Percentiles rank a stretch among this genome's conserved stretches.
These are phyloP conservation scores for Scolopax bukidnonensis DNA, from an alignment of 2,797 vertebrate genomes.

Conservation along the genomic window DNA sequence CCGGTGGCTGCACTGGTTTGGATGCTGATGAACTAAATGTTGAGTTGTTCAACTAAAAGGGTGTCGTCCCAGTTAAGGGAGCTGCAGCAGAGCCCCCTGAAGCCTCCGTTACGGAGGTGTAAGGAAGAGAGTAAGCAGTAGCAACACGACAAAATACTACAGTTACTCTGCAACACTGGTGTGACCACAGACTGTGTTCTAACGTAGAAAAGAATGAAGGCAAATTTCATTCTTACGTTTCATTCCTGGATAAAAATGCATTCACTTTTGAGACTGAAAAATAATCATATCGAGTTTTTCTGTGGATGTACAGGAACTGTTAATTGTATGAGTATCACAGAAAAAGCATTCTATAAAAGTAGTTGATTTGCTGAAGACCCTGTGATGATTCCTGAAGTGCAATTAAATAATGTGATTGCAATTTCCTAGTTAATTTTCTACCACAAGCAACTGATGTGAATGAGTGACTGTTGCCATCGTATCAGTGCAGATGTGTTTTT, in stretches of 20 bases:
- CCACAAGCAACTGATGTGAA: background rate
- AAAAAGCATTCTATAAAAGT: background rate
- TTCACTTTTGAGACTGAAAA: background rate
- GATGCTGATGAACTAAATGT: background rate
- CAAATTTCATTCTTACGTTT: background rate
- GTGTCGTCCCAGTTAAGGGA: background rate
- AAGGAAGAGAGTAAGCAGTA: background rate
- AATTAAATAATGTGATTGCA: background rate
- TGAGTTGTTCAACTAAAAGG: background rate
- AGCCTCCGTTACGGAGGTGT: accelerated
- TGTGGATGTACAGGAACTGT: background rate
- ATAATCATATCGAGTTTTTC: background rate
- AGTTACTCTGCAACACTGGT: no score
- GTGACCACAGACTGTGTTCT: background rate
- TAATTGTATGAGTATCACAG: background rate
- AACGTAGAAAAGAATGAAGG: background rate
- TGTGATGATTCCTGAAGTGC: background rate
- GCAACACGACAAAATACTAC: accelerated
- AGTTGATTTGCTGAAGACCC: background rate
- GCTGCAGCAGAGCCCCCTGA: background rate
- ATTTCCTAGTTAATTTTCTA: background rate
- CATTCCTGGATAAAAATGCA: background rate
- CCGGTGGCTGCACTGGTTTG: background rate
- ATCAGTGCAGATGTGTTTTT: background rate
- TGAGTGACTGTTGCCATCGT: background rate